These are phyloP conservation scores for Philonicus albiceps DNA, from an alignment of 2,888 invertebrate species.

Conservation along the genomic window DNA sequence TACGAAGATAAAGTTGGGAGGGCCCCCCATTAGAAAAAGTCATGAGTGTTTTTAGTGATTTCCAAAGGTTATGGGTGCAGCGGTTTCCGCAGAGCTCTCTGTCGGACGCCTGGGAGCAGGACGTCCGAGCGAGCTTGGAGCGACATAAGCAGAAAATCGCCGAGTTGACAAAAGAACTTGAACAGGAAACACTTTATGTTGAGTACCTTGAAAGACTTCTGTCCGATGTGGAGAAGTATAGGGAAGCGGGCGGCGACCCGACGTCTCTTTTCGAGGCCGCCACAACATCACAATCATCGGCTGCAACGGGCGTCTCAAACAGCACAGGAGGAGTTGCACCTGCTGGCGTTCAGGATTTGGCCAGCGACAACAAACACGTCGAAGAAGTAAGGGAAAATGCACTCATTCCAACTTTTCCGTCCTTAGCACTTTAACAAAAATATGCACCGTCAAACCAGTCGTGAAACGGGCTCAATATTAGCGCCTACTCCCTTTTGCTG, in stretches of 20 bases:
- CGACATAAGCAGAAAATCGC: constrained; percentile 88
- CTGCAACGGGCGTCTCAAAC: constrained; percentile 40
- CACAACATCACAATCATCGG: constrained; percentile 51
- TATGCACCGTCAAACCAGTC: not conserved
- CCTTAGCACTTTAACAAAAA: not conserved
- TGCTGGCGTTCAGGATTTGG: constrained; percentile 31
- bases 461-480: not conserved
- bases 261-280: constrained; percentile 64
- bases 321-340: constrained; percentile 8
- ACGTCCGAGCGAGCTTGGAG: constrained; percentile 87
- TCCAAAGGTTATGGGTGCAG: constrained; percentile 91
- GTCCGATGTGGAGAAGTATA: constrained; percentile 85
- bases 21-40: not conserved
- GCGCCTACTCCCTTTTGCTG: not conserved
- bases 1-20: not conserved
- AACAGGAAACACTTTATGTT: constrained; percentile 90
- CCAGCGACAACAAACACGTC: constrained; percentile 52
- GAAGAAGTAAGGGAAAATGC: constrained; percentile 51
- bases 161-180: constrained; percentile 82
- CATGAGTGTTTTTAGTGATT: constrained; percentile 90
- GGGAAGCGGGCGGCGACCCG: constrained; percentile 65
- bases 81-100: constrained; percentile 89
- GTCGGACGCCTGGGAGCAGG: constrained; percentile 92
- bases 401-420: not conserved
- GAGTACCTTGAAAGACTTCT: constrained; percentile 86